Evolutionary conservation across 2,797 vertebrate species (phyloP).

Genomic region (Galaxias olidus): DNA sequence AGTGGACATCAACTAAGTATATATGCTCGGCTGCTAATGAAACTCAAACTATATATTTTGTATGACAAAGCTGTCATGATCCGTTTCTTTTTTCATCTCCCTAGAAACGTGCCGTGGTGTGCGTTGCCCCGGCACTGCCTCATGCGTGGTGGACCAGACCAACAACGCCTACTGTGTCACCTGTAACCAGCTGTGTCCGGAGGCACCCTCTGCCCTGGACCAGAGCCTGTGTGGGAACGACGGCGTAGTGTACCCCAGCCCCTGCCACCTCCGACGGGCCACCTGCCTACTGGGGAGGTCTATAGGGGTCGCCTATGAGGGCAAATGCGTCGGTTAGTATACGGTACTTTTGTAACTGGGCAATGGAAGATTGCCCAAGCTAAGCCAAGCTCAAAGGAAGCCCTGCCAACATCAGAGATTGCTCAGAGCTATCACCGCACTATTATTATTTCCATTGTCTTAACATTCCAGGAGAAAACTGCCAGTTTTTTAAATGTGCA

Average conservation of each 20-base stretch:
- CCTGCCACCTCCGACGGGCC: constrained; percentile 86
- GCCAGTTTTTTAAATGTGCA: no score
- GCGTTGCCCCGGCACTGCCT: constrained; percentile 81
- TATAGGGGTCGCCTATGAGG: constrained; percentile 87
- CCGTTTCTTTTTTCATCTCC: constrained; percentile 41
- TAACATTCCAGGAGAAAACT: no score
- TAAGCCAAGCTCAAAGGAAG: no score
- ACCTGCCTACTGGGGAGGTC: constrained; percentile 87
- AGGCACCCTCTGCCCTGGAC: constrained; percentile 74
- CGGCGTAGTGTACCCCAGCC: constrained; percentile 81
- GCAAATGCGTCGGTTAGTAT: constrained; percentile 89
- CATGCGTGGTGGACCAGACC: constrained; percentile 86
- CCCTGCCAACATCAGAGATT: no score
- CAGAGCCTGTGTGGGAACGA: constrained; percentile 88
- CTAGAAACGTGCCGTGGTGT: constrained; percentile 87
- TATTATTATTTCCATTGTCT: no score
- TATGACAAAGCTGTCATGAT: no score
- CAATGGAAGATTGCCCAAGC: no score
- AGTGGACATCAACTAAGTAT: no score
- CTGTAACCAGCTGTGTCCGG: constrained; percentile 83
- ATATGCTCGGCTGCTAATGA: no score
- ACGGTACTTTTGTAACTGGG: background rate
- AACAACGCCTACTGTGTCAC: constrained; percentile 89
- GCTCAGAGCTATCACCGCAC: no score
- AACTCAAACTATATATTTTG: no score